These are phyloP conservation scores for Heteronetta atricapilla DNA, from an alignment of 2,113 vertebrate species.

Conservation along the genomic window DNA sequence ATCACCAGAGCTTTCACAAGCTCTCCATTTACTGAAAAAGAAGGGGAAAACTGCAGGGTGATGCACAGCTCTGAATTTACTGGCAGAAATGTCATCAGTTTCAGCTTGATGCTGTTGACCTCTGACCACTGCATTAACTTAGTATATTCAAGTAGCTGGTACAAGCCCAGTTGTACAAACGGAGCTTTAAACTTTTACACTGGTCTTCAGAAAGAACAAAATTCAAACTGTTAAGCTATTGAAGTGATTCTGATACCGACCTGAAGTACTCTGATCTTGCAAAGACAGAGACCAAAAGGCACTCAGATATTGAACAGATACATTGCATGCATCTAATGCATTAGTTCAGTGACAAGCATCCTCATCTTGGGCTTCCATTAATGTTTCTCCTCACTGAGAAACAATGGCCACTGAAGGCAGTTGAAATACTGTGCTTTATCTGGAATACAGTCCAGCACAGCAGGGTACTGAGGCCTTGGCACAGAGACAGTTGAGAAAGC, in stretches of 20 bases:
- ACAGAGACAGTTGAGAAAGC: not conserved
- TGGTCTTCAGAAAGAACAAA: not conserved
- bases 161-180: not conserved
- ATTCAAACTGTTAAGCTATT: not conserved
- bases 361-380: not conserved
- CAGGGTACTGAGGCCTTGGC: conserved; percentile 5
- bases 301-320: not conserved
- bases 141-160: not conserved
- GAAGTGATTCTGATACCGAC: not conserved
- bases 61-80: not conserved
- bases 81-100: not conserved
- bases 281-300: not conserved
- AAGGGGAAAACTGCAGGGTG: fast-evolving
- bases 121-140: not conserved
- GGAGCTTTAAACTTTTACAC: not conserved
- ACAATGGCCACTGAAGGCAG: not conserved
- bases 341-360: not conserved
- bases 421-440: not conserved
- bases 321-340: not conserved
- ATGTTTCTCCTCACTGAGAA: not conserved
- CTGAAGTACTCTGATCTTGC: not conserved
- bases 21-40: not conserved
- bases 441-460: conserved; percentile 5
- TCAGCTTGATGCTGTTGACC: not conserved
- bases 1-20: not conserved